phyloP scores from a whole-genome alignment of 2,888 invertebrate genomes.

The Linnaemya vulpina region DNA sequence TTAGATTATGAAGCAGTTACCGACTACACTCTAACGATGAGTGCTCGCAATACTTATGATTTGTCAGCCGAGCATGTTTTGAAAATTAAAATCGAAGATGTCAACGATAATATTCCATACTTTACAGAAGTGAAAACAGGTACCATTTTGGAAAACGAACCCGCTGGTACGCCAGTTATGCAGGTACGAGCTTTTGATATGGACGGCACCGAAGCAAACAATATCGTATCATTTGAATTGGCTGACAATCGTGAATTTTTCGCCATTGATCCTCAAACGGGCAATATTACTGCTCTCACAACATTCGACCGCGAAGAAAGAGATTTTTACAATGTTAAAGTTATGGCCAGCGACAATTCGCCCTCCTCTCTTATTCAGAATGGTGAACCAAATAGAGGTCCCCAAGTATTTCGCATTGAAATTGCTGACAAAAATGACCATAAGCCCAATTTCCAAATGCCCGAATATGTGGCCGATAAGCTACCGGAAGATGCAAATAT shows the following conservation, averaged over 20 bases:
- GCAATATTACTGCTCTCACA: conserved; percentile 92
- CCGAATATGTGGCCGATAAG: conserved; percentile 88
- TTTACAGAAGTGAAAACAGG: conserved; percentile 92
- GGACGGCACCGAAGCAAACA: conserved; percentile 92
- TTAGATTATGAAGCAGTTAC: conserved; percentile 93
- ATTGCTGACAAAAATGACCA: conserved; percentile 99
- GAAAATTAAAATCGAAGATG: conserved; percentile 91
- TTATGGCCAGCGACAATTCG: conserved; percentile 94
- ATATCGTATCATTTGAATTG: conserved; percentile 91
- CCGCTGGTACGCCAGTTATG: conserved; percentile 92
- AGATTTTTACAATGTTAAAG: conserved; percentile 94
- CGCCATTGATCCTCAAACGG: conserved; percentile 91
- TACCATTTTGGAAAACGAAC: conserved; percentile 93
- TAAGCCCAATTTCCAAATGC: conserved; percentile 92
- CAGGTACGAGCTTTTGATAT: conserved; percentile 92
- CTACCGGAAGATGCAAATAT: conserved; percentile 93
- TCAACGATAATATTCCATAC: conserved; percentile 94
- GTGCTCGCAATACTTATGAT: conserved; percentile 91
- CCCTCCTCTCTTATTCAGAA: conserved; percentile 89
- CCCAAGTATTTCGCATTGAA: conserved; percentile 93
- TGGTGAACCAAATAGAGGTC: conserved; percentile 88
- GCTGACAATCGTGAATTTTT: conserved; percentile 89
- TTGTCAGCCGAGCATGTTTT: conserved; percentile 91
- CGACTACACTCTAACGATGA: conserved; percentile 92
- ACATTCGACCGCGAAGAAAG: conserved; percentile 94